Conservation (phyloP, 2,113 vertebrate genomes). For the Lophura nycthemera region DNA sequence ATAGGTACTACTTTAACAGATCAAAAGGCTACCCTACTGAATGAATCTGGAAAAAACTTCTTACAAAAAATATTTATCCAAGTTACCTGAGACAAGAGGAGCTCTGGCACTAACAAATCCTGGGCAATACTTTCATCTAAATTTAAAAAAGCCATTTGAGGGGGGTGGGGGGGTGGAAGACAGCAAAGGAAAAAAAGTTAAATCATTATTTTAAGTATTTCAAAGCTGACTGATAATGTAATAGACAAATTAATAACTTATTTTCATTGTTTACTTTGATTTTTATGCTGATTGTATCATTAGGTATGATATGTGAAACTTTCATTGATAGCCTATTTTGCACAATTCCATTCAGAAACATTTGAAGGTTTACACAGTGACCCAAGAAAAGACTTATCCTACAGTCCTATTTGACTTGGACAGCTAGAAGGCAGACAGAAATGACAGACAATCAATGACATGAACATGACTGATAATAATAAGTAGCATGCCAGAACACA, state of each 20-base stretch:
- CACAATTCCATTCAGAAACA: not conserved
- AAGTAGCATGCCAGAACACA: not conserved
- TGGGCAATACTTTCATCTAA: not conserved
- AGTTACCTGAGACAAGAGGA: not conserved
- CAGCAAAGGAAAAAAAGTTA: not conserved
- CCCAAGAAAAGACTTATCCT: not conserved
- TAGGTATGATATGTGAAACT: not conserved
- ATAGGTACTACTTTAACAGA: not conserved
- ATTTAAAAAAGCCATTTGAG: not conserved
- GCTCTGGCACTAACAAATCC: not conserved
- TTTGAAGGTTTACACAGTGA: not conserved
- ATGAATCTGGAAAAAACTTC: not conserved
- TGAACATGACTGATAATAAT: not conserved
- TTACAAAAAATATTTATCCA: not conserved
- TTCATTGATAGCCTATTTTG: not conserved
- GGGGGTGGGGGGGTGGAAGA: no score
- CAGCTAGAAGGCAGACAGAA: not conserved
- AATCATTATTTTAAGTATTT: not conserved
- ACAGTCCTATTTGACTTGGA: rapidly evolving
- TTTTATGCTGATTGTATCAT: not conserved
- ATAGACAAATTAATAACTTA: not conserved
- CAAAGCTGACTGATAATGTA: not conserved
- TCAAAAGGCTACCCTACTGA: not conserved
- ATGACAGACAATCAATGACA: not conserved
- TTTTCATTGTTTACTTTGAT: not conserved